Conservation (phyloP, 2,113 vertebrate genomes). For the Peromyscus maniculatus region DNA sequence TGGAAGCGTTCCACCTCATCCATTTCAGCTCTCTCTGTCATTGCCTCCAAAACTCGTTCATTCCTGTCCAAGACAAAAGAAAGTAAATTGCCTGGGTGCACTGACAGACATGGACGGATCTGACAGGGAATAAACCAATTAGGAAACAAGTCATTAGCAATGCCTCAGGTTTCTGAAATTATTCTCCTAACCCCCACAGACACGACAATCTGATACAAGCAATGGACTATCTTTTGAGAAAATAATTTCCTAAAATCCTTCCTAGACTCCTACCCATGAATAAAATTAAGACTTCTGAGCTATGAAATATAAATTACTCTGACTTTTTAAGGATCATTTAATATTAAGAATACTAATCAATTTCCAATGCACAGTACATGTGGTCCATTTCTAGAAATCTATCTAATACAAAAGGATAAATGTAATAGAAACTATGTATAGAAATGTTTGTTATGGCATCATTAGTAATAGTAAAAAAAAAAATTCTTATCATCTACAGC, state of each 20-base stretch:
- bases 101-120: neutral
- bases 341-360: constrained; percentile 49
- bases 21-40: constrained; percentile 93
- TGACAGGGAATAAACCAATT: neutral
- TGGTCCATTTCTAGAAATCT: constrained; percentile 62
- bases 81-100: neutral
- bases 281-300: constrained; percentile 48
- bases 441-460: neutral
- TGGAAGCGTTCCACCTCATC: constrained; percentile 93
- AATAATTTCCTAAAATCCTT: constrained; percentile 44
- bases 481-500: constrained; percentile 2
- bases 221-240: constrained; percentile 29
- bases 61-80: constrained; percentile 84
- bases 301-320: constrained; percentile 19
- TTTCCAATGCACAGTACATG: constrained; percentile 33
- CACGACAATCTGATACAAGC: constrained; percentile 41
- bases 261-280: neutral
- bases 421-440: neutral
- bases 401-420: neutral
- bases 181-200: neutral
- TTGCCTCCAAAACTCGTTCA: constrained; percentile 92
- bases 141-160: neutral
- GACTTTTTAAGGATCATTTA: constrained; percentile 35
- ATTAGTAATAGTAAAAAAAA: constrained; percentile 19
- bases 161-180: constrained; percentile 8